Evolutionary conservation across 2,113 vertebrate genomes (phyloP).

Genomic region (Gulo gulo): DNA sequence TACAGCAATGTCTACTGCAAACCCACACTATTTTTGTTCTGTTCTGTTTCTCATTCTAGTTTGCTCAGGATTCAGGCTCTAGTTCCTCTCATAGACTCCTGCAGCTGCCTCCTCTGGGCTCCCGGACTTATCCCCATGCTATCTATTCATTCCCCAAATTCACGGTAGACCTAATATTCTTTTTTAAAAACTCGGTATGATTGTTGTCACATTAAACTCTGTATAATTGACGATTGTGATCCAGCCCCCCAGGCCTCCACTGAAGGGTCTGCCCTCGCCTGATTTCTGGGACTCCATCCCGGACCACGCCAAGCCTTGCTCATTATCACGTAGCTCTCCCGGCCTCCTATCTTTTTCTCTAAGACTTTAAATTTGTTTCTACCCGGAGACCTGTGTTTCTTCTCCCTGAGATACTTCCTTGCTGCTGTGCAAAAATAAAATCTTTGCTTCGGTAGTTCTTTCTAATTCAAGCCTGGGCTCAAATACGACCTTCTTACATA

Average conservation of each 20-base stretch:
- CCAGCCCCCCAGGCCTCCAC: rapidly evolving
- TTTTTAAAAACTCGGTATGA: background rate
- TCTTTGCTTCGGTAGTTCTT: background rate
- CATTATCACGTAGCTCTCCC: background rate
- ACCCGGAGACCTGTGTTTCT: background rate
- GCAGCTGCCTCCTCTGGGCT: too few species aligned
- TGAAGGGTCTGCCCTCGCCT: background rate
- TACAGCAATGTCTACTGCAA: background rate
- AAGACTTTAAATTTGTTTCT: background rate
- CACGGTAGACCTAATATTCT: background rate
- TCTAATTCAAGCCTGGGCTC: background rate
- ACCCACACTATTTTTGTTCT: background rate
- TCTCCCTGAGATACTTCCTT: background rate
- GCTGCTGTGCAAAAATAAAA: too few species aligned
- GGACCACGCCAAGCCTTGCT: rapidly evolving
- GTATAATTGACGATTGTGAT: background rate
- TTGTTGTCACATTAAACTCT: background rate
- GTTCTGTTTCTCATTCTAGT: background rate
- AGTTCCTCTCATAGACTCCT: background rate
- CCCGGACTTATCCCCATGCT: rapidly evolving
- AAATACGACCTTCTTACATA: background rate
- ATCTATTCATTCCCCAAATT: background rate
- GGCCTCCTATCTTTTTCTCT: background rate
- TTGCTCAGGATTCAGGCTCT: background rate
- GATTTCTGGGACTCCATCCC: background rate